phyloP scores from a whole-genome alignment of 1,140 invertebrate genomes.

The Lerema accius region DNA sequence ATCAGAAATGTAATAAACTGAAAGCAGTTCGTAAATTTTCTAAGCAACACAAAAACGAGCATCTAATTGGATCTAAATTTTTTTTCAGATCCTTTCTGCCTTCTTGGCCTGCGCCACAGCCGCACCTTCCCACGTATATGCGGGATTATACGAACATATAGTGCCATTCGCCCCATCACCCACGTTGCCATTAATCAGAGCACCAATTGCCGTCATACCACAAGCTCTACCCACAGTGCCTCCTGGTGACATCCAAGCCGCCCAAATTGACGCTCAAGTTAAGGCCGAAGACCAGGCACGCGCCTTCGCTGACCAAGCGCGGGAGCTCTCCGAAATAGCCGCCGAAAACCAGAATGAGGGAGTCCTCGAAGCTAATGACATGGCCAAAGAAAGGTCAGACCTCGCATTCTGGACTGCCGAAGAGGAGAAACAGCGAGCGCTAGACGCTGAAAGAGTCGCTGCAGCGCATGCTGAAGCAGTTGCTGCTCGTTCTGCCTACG shows the following conservation, averaged over 20 bases:
- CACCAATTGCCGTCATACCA: slow-evolving; percentile 36
- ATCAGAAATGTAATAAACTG: too few relatives aligned
- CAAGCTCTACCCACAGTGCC: slow-evolving; percentile 50
- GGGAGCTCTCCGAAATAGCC: slow-evolving; percentile 50
- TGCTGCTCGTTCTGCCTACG: slow-evolving; percentile 31
- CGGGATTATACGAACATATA: too few relatives aligned
- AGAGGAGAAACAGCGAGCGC: slow-evolving; percentile 59
- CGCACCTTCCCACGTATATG: too few relatives aligned
- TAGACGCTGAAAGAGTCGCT: slow-evolving; percentile 51
- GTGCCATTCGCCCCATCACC: slow-evolving; percentile 6
- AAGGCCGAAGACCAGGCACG: slow-evolving; percentile 49
- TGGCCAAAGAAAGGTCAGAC: slow-evolving; percentile 48
- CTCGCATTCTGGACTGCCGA: slow-evolving; percentile 53
- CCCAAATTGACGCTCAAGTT: slow-evolving; percentile 64
- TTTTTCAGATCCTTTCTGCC: slow-evolving; percentile 60
- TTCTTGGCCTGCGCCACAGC: slow-evolving; percentile 63
- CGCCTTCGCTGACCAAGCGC: slow-evolving; percentile 50
- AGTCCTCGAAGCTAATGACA: slow-evolving; percentile 44
- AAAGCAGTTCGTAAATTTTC: too few relatives aligned
- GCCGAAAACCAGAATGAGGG: slow-evolving; percentile 55
- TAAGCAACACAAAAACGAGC: too few relatives aligned
- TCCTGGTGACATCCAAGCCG: slow-evolving; percentile 62
- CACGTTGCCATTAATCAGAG: not conserved
- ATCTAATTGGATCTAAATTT: too few relatives aligned
- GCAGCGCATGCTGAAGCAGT: slow-evolving; percentile 54